A percentile compares a stretch with the other conserved stretches of the same genome.
Evolutionary conservation across 2,797 vertebrate species (phyloP).

Genomic region (Propithecus deckenii): DNA sequence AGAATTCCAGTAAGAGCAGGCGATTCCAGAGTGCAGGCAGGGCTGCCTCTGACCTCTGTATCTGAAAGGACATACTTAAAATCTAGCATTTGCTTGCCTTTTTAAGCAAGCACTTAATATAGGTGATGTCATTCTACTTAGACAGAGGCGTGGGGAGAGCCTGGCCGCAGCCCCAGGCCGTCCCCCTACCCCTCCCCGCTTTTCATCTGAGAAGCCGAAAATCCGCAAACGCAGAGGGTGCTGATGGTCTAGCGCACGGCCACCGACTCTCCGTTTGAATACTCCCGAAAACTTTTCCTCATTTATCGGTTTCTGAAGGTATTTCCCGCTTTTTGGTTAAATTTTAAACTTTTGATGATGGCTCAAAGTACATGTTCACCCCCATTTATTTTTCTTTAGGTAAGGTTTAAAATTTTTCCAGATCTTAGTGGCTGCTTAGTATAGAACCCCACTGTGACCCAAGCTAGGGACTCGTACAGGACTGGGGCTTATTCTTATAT

Average conservation of each 20-base stretch:
- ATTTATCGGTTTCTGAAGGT: neutral
- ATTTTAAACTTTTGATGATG: neutral
- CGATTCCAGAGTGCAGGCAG: neutral
- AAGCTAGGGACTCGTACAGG: neutral
- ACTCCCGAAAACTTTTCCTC: neutral
- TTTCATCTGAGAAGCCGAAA: neutral
- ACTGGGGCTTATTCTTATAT: neutral
- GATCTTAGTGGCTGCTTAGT: neutral
- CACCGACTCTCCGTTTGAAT: neutral
- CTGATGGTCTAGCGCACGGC: neutral
- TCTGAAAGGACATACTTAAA: neutral
- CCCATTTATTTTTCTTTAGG: neutral
- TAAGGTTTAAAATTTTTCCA: neutral
- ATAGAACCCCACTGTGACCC: neutral
- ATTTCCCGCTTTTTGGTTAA: neutral
- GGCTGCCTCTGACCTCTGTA: neutral
- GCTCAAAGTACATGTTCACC: neutral
- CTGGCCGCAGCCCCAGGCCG: neutral
- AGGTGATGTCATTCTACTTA: neutral
- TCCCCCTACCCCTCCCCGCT: neutral
- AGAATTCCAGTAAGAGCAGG: neutral
- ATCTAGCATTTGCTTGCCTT: neutral
- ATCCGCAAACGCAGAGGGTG: neutral
- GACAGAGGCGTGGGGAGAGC: neutral
- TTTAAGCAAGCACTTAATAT: neutral